These are phyloP conservation scores for Drosophila equinoxialis DNA, from an alignment of 1,140 invertebrate genomes.

Conservation along the genomic window DNA sequence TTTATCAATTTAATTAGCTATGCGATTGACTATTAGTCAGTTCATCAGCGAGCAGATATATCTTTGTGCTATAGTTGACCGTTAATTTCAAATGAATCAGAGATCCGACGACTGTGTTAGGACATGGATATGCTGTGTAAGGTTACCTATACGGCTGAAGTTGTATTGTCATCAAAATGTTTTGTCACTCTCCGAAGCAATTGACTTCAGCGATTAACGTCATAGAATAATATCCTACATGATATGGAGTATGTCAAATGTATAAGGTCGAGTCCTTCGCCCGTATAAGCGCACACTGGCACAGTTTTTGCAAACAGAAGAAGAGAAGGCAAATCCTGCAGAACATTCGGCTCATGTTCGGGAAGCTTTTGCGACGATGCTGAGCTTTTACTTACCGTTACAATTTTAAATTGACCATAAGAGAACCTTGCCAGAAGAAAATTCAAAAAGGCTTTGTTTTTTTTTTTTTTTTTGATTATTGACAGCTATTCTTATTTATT, in stretches of 20 bases:
- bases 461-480: conserved; percentile 49
- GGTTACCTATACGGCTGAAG: too few species aligned
- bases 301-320: conserved; percentile 38
- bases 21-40: too few species aligned
- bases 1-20: too few species aligned
- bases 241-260: conserved; percentile 60
- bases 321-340: conserved; percentile 33
- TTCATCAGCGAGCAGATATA: too few species aligned
- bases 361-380: conserved; percentile 40
- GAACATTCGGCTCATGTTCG: conserved; percentile 7
- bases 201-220: conserved; percentile 62
- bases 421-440: neutral
- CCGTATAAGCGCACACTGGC: conserved; percentile 17
- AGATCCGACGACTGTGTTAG: too few species aligned
- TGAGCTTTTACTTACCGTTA: conserved; percentile 52
- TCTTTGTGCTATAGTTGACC: too few species aligned
- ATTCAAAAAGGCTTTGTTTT: conserved; percentile 7
- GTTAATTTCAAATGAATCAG: too few species aligned
- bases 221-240: conserved; percentile 51
- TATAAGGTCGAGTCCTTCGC: conserved; percentile 77
- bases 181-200: neutral
- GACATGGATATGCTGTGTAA: too few species aligned
- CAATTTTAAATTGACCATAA: conserved; percentile 31
- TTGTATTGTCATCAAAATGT: neutral
- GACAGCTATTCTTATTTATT: conserved; percentile 68